Percentiles rank a stretch among this genome's conserved stretches.
These are phyloP conservation scores for Myiagra hebetior DNA, from an alignment of 2,113 vertebrate genomes.

Conservation along the genomic window DNA sequence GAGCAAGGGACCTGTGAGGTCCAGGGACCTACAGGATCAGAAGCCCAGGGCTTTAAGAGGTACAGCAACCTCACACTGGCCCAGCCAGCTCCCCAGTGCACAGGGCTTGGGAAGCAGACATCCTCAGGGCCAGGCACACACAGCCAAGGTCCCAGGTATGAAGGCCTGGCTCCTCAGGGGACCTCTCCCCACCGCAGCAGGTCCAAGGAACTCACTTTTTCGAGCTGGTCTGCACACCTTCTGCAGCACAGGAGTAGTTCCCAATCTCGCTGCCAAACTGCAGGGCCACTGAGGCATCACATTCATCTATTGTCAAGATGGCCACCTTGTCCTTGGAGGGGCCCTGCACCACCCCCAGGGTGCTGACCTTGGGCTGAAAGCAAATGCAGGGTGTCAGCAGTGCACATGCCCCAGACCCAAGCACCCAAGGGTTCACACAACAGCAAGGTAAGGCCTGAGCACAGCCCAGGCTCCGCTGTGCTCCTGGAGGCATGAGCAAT, in stretches of 20 bases:
- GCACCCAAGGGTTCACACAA: neutral
- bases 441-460: neutral
- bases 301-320: conserved; percentile 90
- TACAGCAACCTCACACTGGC: neutral
- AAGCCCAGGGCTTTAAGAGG: neutral
- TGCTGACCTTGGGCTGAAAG: conserved; percentile 85
- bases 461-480: fast-evolving
- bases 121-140: neutral
- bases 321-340: conserved; percentile 97
- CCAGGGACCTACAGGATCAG: conserved; percentile 83
- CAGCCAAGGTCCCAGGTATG: neutral
- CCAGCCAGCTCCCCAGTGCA: neutral
- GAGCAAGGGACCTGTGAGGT: conserved; percentile 94
- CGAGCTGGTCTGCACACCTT: conserved; percentile 92
- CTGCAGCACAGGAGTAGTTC: conserved; percentile 94
- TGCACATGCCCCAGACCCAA: neutral
- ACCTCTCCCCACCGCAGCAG: neutral
- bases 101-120: neutral
- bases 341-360: conserved; percentile 87
- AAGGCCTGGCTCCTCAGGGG: neutral
- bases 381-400: neutral
- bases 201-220: conserved; percentile 86
- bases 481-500: neutral
- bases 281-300: conserved; percentile 88
- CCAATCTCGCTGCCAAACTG: conserved; percentile 89